Percentiles rank a stretch among this genome's conserved stretches.
These are phyloP conservation scores for Neopelma chrysocephalum DNA, from an alignment of 2,797 vertebrate species.

Conservation along the genomic window DNA sequence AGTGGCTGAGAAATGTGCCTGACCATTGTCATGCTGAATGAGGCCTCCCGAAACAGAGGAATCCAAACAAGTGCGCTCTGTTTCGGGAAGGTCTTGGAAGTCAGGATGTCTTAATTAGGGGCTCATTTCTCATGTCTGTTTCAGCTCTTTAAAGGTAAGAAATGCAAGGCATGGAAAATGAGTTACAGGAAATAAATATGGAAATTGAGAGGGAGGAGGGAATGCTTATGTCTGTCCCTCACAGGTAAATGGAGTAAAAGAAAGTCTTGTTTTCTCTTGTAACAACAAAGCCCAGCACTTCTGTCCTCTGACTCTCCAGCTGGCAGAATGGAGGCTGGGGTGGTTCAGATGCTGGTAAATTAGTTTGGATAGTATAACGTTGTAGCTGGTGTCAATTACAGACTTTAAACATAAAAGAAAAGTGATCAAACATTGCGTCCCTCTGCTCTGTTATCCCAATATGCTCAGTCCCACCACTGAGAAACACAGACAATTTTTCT, in stretches of 20 bases:
- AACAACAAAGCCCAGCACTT: not conserved
- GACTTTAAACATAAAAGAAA: not conserved
- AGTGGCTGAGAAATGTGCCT: not conserved
- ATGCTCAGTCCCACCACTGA: not conserved
- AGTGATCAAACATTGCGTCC: not conserved
- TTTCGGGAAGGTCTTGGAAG: not conserved
- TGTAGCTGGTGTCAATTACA: not conserved
- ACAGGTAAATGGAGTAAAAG: not conserved
- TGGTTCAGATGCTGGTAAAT: not conserved
- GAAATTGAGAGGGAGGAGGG: not conserved
- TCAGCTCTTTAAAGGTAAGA: not conserved
- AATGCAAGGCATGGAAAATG: fast-evolving
- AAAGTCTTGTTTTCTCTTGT: not conserved
- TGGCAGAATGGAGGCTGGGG: not conserved
- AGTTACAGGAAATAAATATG: not conserved
- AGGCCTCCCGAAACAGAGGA: not conserved
- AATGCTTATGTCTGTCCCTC: not conserved
- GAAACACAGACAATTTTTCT: not conserved
- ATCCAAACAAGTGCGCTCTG: not conserved
- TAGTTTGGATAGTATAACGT: not conserved
- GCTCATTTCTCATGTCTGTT: not conserved
- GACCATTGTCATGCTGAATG: not conserved
- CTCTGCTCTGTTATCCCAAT: not conserved
- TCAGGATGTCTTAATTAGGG: constrained; percentile 17
- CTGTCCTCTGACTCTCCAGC: not conserved